A percentile compares a stretch with the other conserved stretches of the same genome.
Evolutionary conservation across 2,113 vertebrate genomes (phyloP).

Genomic region (Buteo buteo): DNA sequence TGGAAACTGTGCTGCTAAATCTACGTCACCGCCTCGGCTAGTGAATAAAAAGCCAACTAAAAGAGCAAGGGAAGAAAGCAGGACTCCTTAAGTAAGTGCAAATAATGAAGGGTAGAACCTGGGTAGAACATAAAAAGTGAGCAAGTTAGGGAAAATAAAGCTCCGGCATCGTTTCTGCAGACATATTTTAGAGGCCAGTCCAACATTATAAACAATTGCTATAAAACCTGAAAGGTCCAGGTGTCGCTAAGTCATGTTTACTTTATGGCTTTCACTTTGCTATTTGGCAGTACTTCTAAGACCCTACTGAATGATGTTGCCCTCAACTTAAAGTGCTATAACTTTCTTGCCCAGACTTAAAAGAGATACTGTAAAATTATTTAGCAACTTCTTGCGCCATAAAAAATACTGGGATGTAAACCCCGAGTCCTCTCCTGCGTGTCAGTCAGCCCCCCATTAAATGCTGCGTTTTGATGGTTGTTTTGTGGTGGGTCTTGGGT

Average conservation of each 20-base stretch:
- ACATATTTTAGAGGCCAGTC: conserved; percentile 50
- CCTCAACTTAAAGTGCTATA: conserved; percentile 53
- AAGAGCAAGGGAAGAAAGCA: conserved; percentile 27
- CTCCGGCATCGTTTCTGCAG: background rate
- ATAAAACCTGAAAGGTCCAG: conserved; percentile 64
- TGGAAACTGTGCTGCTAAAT: conserved; percentile 17
- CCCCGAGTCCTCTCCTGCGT: background rate
- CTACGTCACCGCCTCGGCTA: background rate
- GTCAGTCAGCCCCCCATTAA: background rate
- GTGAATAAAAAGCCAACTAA: conserved; percentile 55
- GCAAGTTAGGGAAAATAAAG: conserved; percentile 27
- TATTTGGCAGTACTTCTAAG: conserved; percentile 61
- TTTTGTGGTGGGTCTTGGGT: background rate
- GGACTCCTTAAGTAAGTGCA: conserved; percentile 6
- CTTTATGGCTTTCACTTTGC: conserved; percentile 63
- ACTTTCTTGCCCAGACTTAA: conserved; percentile 54
- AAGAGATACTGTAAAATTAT: conserved; percentile 60
- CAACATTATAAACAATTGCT: conserved; percentile 66
- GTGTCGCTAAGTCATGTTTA: conserved; percentile 60
- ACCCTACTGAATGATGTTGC: conserved; percentile 23
- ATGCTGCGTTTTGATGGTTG: background rate
- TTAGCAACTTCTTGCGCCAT: conserved; percentile 44
- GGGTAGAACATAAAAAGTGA: conserved; percentile 17
- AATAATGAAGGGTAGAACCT: conserved; percentile 37
- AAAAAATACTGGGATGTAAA: background rate